Conservation (phyloP, 1,140 invertebrate species). For the Drosophila sp. region DNA sequence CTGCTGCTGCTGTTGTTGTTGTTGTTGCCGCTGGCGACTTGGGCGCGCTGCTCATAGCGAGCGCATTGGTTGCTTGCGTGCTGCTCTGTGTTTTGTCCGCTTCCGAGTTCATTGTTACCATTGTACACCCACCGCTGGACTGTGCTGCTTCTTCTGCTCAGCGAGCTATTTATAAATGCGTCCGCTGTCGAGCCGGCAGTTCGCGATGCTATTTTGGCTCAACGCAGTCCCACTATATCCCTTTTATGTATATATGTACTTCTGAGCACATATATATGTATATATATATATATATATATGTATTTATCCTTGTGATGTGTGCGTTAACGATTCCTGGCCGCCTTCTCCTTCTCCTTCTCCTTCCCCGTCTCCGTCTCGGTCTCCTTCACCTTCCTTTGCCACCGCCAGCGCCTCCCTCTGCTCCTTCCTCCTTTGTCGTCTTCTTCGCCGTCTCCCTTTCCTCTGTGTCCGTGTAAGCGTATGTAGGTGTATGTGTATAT, state of each 20-base stretch:
- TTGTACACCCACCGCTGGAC: conserved; percentile 57
- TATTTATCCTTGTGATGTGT: conserved; percentile 9
- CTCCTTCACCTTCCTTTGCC: conserved; percentile 7
- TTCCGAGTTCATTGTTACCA: conserved; percentile 85
- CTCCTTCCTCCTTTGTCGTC: conserved; percentile 5
- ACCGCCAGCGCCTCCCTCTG: conserved; percentile 20
- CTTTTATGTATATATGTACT: conserved; percentile 11
- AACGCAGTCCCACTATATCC: conserved; percentile 15
- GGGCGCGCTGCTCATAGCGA: conserved; percentile 56
- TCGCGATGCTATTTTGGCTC: conserved; percentile 27
- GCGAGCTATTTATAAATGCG: conserved; percentile 27
- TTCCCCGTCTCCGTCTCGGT: conserved; percentile 22
- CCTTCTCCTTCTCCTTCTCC: conserved; percentile 7
- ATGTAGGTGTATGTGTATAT: background rate
- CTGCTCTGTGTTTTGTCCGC: conserved; percentile 78
- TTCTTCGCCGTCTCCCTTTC: background rate
- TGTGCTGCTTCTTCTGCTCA: conserved; percentile 8
- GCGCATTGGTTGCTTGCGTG: conserved; percentile 73
- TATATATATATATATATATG: background rate
- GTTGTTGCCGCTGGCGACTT: conserved; percentile 45
- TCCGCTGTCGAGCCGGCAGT: background rate
- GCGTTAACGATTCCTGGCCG: conserved; percentile 27
- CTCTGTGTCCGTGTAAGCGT: conserved; percentile 14
- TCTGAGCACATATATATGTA: too few species aligned
- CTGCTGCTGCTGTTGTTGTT: conserved; percentile 5